These are phyloP conservation scores for Oncorhynchus mykiss DNA, from an alignment of 2,113 vertebrate species.

Conservation along the genomic window DNA sequence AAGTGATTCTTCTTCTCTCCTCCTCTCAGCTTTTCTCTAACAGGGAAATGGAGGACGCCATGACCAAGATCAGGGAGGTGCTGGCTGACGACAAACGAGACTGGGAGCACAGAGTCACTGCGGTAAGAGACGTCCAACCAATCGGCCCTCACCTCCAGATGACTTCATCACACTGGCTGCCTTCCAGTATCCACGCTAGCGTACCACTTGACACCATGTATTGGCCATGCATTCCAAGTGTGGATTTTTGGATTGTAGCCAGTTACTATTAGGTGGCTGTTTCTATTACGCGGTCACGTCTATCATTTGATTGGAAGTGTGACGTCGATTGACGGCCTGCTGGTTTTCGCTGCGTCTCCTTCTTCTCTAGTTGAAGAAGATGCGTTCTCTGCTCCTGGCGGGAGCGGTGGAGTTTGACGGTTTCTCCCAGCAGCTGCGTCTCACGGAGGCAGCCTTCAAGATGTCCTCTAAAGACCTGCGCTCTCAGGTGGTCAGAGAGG, in stretches of 20 bases:
- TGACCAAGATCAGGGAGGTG: slow-evolving; percentile 92
- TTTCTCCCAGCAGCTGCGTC: slow-evolving; percentile 89
- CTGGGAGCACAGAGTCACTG: slow-evolving; percentile 90
- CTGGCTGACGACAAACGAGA: slow-evolving; percentile 95
- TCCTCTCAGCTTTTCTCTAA: slow-evolving; percentile 86
- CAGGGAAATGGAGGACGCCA: slow-evolving; percentile 93
- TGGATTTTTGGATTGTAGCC: too few species aligned
- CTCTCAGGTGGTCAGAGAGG: slow-evolving; percentile 94
- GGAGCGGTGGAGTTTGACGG: slow-evolving; percentile 88
- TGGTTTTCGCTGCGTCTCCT: not conserved
- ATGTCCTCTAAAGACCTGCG: slow-evolving; percentile 92
- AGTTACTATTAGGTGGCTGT: too few species aligned
- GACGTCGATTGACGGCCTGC: not conserved
- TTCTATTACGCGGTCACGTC: too few species aligned
- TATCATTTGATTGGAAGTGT: not conserved
- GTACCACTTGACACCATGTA: too few species aligned
- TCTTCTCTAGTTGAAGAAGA: slow-evolving; percentile 84
- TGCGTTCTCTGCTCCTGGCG: slow-evolving; percentile 87
- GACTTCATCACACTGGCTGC: too few species aligned
- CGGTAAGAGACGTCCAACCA: slow-evolving; percentile 62
- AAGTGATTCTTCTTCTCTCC: not conserved
- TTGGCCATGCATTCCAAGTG: not conserved
- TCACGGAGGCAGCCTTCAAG: slow-evolving; percentile 89
- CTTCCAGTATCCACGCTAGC: too few species aligned
- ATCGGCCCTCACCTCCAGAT: not conserved